phyloP scores from a whole-genome alignment of 2,797 vertebrate genomes.

The Cottoperca gobio region DNA sequence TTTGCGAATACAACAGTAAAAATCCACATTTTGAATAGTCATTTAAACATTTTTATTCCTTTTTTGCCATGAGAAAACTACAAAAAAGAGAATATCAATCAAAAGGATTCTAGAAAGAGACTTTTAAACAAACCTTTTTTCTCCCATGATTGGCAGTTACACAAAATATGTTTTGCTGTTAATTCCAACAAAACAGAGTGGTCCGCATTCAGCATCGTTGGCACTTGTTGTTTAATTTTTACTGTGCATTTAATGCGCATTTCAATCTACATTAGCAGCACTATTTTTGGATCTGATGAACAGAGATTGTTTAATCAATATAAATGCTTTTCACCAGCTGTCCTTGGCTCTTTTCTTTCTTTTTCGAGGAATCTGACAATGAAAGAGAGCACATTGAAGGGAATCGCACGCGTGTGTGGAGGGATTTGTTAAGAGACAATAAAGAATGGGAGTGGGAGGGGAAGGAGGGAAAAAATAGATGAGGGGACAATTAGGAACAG shows the following conservation, averaged over 20 bases:
- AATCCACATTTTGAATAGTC: constrained; percentile 33
- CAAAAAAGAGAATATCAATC: constrained; percentile 14
- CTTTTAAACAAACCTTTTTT: not conserved
- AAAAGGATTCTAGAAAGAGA: constrained; percentile 25
- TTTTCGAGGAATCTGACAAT: constrained; percentile 48
- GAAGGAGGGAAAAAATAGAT: constrained; percentile 61
- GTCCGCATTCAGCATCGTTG: not conserved
- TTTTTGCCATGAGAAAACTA: constrained; percentile 12
- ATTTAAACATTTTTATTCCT: constrained; percentile 20
- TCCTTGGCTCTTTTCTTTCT: constrained; percentile 30
- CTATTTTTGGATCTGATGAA: constrained; percentile 63
- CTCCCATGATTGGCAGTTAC: constrained; percentile 11
- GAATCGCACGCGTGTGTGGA: constrained; percentile 17
- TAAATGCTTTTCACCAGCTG: constrained; percentile 63
- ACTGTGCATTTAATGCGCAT: constrained; percentile 30
- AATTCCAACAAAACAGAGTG: not conserved
- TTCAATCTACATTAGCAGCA: constrained; percentile 37
- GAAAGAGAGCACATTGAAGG: constrained; percentile 30
- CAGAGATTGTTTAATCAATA: constrained; percentile 59
- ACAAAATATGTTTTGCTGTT: not conserved
- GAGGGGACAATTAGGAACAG: constrained; percentile 70
- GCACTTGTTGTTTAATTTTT: constrained; percentile 42
- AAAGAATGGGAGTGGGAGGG: constrained; percentile 69
- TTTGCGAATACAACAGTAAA: constrained; percentile 9
- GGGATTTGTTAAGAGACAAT: constrained; percentile 66